Percentiles rank a stretch among this genome's conserved stretches.
Conservation (phyloP, 2,888 invertebrate species). For the Leptinotarsa haldemani region DNA sequence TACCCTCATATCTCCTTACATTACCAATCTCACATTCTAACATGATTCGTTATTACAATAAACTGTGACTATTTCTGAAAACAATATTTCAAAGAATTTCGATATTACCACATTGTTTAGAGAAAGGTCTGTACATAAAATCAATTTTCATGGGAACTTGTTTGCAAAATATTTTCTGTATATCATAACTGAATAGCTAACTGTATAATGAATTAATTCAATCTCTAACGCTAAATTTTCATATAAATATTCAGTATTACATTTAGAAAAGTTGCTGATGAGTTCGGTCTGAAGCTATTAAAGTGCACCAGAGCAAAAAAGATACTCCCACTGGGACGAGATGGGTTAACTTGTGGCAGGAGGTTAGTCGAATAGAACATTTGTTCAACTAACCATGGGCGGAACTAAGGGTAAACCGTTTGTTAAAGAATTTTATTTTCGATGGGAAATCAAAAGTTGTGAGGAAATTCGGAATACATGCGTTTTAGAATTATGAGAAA, state of each 20-base stretch:
- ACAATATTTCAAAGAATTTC: not conserved
- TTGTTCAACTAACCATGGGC: conserved; percentile 13
- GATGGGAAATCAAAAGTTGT: too few species aligned
- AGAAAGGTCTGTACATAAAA: not conserved
- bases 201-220: not conserved
- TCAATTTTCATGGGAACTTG: conserved; percentile 6
- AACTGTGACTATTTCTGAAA: not conserved
- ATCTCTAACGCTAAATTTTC: not conserved
- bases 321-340: conserved; percentile 17
- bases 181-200: not conserved
- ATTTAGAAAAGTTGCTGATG: not conserved
- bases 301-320: conserved; percentile 20
- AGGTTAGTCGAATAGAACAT: conserved; percentile 2
- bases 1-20: too few species aligned
- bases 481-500: too few species aligned
- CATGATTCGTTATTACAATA: not conserved
- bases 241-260: conserved; percentile 3
- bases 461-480: too few species aligned
- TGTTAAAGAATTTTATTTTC: not conserved
- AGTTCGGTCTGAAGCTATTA: not conserved
- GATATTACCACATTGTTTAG: not conserved
- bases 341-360: conserved; percentile 20
- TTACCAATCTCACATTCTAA: not conserved
- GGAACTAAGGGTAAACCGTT: not conserved
- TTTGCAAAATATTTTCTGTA: not conserved